Conservation (phyloP, 1,140 invertebrate species). For the Drosophila takahashii region DNA sequence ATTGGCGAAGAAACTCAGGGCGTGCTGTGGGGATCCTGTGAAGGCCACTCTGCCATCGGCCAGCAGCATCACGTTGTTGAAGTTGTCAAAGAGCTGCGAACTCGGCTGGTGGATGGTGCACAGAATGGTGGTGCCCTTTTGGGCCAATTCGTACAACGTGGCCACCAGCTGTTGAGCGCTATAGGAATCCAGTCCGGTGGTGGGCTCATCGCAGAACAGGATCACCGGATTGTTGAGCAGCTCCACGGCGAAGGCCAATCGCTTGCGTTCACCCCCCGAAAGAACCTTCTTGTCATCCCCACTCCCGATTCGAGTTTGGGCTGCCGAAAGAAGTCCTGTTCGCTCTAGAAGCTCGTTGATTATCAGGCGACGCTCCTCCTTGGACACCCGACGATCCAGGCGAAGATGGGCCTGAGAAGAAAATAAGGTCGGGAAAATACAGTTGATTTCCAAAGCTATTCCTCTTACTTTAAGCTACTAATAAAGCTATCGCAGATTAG, state of each 20-base stretch:
- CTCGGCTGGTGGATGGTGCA: conserved; percentile 98
- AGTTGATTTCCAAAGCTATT: not conserved
- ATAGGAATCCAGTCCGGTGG: conserved; percentile 96
- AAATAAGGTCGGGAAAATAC: not conserved
- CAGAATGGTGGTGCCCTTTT: conserved; percentile 92
- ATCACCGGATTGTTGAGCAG: conserved; percentile 96
- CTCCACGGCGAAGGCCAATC: conserved; percentile 97
- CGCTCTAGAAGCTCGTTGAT: conserved; percentile 90
- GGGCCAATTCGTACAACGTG: conserved; percentile 89
- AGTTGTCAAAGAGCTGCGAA: conserved; percentile 95
- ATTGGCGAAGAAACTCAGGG: conserved; percentile 92
- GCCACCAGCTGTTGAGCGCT: conserved; percentile 95
- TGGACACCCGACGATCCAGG: conserved; percentile 88
- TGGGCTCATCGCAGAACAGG: conserved; percentile 98
- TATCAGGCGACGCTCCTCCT: conserved; percentile 87
- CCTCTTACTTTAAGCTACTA: too few species aligned
- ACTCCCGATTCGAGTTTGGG: conserved; percentile 91
- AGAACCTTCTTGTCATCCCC: conserved; percentile 91
- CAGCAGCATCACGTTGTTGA: conserved; percentile 93
- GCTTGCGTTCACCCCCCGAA: conserved; percentile 97
- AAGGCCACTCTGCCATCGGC: conserved; percentile 96
- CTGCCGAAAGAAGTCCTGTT: conserved; percentile 90
- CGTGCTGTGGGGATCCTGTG: conserved; percentile 90
- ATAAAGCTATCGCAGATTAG: too few species aligned
- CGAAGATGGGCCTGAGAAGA: conserved; percentile 90